Base-by-base conservation (phyloP, 30 jellyfish, hydroid and myxozoan species). In the Hydractinia symbiolongicarpus region DNA sequence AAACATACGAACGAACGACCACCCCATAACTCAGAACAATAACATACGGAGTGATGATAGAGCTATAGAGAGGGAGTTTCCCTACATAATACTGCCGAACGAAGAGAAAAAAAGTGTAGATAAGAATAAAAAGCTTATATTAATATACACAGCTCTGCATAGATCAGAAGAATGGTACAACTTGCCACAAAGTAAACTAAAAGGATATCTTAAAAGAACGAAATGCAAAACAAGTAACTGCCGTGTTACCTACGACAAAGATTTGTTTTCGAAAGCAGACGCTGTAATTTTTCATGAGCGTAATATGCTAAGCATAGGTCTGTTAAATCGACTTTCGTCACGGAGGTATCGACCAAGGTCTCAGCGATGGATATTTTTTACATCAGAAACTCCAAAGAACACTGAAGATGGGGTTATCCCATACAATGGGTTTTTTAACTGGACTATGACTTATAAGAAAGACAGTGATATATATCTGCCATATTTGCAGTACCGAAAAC, bases 371-470 rank as follows among this genome's bases (percentile, higher is more conserved):
- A 89, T 88, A 9, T 93, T 86, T 68, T 93, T 87, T 57, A 84
- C 96, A 53, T 88, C 96, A 19, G 99, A 93, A 70, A 93, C 86
- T 66, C 99, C 99, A 4, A 15, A 68, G 30, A 87, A 93, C 71
- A 78, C 96, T 40, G 94, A 85, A 7, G 50, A 50, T 19, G 83
- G 80, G 67, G 78, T 80, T 53, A 68, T 64, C 10, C 94, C 95
- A 54, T 82, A 76, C 8, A 67, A 88, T 72, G 96, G 99, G 0
- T 83, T 83, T 53, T 93, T 93, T 76, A 93, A 93, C 74, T 93
- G 98, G 98, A 93, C 98, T 8, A 93, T 93, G 98, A 93, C 98
- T 15, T 93, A 93, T 67, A 83, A 80, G 60, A 69, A 20, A 54
- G 86, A 72, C 61, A 93, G 98, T 86, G 98, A 93, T 69, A 84